These are phyloP conservation scores for Drosophila simulans DNA, from an alignment of 1,140 invertebrate genomes.

Conservation along the genomic window DNA sequence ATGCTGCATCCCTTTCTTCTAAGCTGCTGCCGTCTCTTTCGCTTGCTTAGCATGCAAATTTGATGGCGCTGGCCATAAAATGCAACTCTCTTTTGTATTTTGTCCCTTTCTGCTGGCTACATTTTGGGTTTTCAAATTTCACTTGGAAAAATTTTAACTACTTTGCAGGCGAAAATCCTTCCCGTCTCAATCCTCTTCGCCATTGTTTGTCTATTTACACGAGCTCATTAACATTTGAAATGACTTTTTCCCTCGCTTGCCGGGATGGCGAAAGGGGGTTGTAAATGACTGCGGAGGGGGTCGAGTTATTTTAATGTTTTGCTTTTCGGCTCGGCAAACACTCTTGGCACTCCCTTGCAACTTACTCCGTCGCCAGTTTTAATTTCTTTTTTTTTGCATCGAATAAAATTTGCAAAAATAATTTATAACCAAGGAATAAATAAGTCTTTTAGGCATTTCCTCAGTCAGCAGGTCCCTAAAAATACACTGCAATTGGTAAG, in stretches of 20 bases:
- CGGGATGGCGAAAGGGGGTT: conserved; percentile 3
- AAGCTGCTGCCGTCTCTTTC: conserved; percentile 25
- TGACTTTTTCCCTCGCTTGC: conserved; percentile 66
- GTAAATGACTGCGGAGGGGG: conserved; percentile 7
- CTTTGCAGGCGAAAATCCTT: conserved; percentile 54
- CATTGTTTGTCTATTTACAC: conserved; percentile 83
- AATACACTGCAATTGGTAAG: background rate
- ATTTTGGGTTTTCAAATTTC: conserved; percentile 76
- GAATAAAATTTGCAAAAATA: conserved; percentile 81
- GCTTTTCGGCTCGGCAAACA: conserved; percentile 62
- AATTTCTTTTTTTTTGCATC: conserved; percentile 68
- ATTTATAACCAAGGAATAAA: conserved; percentile 61
- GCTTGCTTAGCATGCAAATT: conserved; percentile 79
- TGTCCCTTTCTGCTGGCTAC: conserved; percentile 24
- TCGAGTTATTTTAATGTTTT: conserved; percentile 73
- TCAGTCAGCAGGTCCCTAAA: conserved; percentile 11
- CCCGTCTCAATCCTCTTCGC: conserved; percentile 45
- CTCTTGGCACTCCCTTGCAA: conserved; percentile 24
- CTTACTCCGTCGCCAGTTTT: conserved; percentile 37
- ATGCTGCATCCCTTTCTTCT: conserved; percentile 2
- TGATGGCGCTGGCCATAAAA: conserved; percentile 71
- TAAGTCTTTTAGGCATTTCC: conserved; percentile 62
- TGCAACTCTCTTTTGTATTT: conserved; percentile 33
- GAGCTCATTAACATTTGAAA: conserved; percentile 83
- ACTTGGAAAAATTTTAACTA: conserved; percentile 79